Conservation (phyloP, 2,888 invertebrate genomes). For the Amiota communis region DNA sequence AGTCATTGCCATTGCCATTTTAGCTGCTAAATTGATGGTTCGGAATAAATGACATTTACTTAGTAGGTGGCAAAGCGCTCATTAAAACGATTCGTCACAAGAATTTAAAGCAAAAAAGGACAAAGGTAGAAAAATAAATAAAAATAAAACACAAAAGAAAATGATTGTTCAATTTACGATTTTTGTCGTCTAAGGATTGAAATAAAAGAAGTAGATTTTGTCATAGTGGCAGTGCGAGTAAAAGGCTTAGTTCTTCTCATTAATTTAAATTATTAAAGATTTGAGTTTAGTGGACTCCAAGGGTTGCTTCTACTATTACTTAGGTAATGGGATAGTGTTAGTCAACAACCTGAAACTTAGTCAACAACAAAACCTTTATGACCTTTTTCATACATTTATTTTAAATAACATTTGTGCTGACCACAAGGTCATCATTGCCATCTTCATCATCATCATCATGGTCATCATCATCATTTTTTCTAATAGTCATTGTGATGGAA, state of each 20-base stretch:
- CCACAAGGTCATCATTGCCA: too few relatives aligned
- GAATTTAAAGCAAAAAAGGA: conserved; percentile 13
- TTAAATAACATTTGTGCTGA: too few relatives aligned
- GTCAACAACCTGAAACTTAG: too few relatives aligned
- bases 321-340: too few relatives aligned
- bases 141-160: neutral
- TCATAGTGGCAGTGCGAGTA: neutral
- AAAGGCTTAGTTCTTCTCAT: conserved; percentile 14
- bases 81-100: conserved; percentile 15
- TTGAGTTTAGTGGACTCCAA: too few relatives aligned
- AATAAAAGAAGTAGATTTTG: neutral
- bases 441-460: too few relatives aligned
- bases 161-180: neutral
- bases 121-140: neutral
- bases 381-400: too few relatives aligned
- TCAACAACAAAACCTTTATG: too few relatives aligned
- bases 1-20: neutral
- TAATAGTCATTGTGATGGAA: too few relatives aligned
- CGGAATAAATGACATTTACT: conserved; percentile 25
- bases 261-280: conserved; percentile 9
- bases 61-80: conserved; percentile 27
- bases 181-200: neutral
- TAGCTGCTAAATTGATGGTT: conserved; percentile 19
- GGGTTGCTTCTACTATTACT: too few relatives aligned
- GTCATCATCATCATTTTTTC: too few relatives aligned